A percentile compares a stretch with the other conserved stretches of the same genome.
Evolutionary conservation across 1,140 invertebrate species (phyloP).

Genomic region (Lepidurus couesii): DNA sequence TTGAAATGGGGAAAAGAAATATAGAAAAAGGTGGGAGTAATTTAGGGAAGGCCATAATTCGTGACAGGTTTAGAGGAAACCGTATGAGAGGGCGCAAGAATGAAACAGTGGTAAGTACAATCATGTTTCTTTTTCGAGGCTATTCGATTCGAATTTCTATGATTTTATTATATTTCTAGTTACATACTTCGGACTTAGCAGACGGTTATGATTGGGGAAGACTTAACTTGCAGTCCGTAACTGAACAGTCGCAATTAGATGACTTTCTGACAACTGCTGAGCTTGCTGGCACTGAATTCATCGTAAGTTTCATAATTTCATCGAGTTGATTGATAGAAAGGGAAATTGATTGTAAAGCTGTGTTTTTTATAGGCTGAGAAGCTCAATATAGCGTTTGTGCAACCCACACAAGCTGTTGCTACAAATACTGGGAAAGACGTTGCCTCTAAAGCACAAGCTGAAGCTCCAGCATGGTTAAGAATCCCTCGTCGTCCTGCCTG

Average conservation of each 20-base stretch:
- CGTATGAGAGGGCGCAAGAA: constrained; percentile 37
- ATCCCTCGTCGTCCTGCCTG: constrained; percentile 82
- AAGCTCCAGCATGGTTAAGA: constrained; percentile 59
- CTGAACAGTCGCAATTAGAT: constrained; percentile 89
- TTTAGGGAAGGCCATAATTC: constrained; percentile 67
- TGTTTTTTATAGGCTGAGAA: constrained; percentile 65
- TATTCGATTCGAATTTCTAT: constrained; percentile 32
- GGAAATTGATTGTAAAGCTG: constrained; percentile 15
- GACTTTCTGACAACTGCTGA: constrained; percentile 92
- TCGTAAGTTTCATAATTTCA: constrained; percentile 43
- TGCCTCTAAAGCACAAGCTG: constrained; percentile 56
- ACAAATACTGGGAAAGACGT: constrained; percentile 52
- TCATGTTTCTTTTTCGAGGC: constrained; percentile 27
- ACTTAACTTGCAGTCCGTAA: constrained; percentile 86
- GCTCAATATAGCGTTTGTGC: constrained; percentile 75
- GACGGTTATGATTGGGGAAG: constrained; percentile 87
- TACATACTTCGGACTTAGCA: constrained; percentile 78
- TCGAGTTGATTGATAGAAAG: constrained; percentile 25
- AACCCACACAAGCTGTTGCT: constrained; percentile 53
- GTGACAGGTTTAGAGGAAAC: constrained; percentile 62
- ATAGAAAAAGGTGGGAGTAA: constrained; percentile 46
- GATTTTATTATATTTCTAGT: constrained; percentile 50
- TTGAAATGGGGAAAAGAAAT: not conserved
- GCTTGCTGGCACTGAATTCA: constrained; percentile 86
- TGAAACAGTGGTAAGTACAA: constrained; percentile 33